These are phyloP conservation scores for Tretioscincus oriximinensis DNA, from an alignment of 2,113 vertebrate genomes.

Conservation along the genomic window DNA sequence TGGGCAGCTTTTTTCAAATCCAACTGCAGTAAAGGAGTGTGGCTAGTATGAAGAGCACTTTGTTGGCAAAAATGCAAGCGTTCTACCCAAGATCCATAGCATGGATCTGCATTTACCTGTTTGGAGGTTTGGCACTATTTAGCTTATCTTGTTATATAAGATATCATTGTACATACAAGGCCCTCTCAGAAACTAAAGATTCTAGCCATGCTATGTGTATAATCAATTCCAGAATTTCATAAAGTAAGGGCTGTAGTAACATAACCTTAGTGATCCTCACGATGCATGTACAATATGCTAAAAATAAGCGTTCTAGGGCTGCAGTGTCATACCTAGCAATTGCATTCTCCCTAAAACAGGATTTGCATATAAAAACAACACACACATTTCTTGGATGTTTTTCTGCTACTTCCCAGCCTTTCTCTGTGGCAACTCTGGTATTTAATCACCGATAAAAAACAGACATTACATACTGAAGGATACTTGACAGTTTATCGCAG, in stretches of 20 bases:
- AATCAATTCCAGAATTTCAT: too few species aligned
- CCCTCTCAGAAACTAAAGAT: neutral
- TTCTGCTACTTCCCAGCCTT: conserved; percentile 50
- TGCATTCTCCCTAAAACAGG: neutral
- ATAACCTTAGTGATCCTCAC: too few species aligned
- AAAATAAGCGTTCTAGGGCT: neutral
- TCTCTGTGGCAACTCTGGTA: conserved; percentile 48
- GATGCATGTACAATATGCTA: too few species aligned
- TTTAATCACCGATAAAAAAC: neutral
- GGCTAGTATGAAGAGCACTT: too few species aligned
- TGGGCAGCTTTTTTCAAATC: too few species aligned
- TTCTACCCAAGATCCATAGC: too few species aligned
- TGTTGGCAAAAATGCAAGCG: too few species aligned
- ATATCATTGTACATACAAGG: too few species aligned
- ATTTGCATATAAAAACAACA: neutral
- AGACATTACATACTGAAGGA: accelerated
- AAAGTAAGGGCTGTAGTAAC: too few species aligned
- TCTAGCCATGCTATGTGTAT: neutral
- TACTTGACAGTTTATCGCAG: neutral
- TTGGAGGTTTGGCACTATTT: too few species aligned
- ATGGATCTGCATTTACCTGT: too few species aligned
- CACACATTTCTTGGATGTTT: neutral
- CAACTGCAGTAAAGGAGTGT: too few species aligned
- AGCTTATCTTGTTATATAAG: neutral
- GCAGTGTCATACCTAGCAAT: neutral